phyloP scores from a whole-genome alignment of 2,113 vertebrate genomes.

The Pundamilia nyererei region DNA sequence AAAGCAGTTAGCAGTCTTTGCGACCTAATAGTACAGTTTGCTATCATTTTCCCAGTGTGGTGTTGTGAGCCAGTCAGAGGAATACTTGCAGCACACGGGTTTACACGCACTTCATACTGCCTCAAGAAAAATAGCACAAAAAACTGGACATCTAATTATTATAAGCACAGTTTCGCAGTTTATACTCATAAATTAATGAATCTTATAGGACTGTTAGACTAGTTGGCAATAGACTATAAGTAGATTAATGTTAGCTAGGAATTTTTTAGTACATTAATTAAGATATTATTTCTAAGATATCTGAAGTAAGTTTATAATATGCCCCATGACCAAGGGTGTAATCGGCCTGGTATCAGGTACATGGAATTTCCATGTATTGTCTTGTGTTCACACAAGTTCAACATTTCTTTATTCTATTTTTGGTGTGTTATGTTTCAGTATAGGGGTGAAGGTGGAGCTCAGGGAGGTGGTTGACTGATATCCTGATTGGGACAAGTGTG shows the following conservation, averaged over 20 bases:
- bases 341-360: background rate
- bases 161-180: background rate
- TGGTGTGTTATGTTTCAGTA: background rate
- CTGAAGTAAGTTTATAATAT: background rate
- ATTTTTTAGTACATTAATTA: background rate
- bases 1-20: background rate
- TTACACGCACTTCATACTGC: background rate
- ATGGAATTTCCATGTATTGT: background rate
- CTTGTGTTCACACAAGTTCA: background rate
- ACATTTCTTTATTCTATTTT: background rate
- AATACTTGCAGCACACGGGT: background rate
- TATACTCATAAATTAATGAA: background rate
- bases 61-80: background rate
- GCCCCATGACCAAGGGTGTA: background rate
- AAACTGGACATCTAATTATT: background rate
- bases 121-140: background rate
- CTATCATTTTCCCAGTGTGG: background rate
- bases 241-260: background rate
- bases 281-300: background rate
- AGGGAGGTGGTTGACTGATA: background rate
- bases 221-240: background rate
- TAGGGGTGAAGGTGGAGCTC: background rate
- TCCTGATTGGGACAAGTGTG: background rate
- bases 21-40: background rate
- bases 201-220: background rate